Evolutionary conservation across 2,113 vertebrate genomes (phyloP).

Genomic region (Bettongia penicillata): DNA sequence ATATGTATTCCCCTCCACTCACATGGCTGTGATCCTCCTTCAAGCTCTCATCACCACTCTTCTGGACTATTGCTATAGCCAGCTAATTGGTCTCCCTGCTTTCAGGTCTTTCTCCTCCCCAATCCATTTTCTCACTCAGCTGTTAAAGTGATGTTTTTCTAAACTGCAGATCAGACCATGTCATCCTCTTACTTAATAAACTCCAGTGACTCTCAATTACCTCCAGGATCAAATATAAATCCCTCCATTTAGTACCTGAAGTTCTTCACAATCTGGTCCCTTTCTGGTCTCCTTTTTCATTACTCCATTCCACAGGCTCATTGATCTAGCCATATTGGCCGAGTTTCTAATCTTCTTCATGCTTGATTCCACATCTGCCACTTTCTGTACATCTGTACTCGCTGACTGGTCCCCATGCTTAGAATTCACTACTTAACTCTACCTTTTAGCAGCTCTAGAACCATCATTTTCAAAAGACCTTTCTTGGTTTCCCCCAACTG

Average conservation of each 20-base stretch:
- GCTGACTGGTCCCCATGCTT: not conserved
- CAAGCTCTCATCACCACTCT: not conserved
- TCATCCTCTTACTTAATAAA: not conserved
- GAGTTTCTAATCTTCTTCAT: not conserved
- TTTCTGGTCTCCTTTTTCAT: not conserved
- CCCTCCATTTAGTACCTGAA: not conserved
- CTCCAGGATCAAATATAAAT: not conserved
- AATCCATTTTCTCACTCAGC: not conserved
- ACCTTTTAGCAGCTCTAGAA: not conserved
- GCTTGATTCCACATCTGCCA: no score
- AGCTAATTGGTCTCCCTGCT: not conserved
- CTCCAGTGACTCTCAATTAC: not conserved
- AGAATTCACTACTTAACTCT: not conserved
- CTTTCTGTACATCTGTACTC: not conserved
- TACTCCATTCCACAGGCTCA: not conserved
- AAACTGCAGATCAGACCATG: not conserved
- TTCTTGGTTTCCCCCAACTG: not conserved
- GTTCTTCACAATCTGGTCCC: not conserved
- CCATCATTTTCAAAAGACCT: not conserved
- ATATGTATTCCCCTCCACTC: not conserved
- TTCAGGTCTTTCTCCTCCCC: not conserved
- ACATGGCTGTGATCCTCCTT: not conserved
- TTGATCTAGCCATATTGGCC: not conserved
- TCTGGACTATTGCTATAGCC: not conserved
- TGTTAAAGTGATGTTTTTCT: not conserved